Evolutionary conservation across 2,888 invertebrate genomes (phyloP), one percentile per base, ranked within the genome.

Genomic region (Dromius quadrimaculatus): DNA sequence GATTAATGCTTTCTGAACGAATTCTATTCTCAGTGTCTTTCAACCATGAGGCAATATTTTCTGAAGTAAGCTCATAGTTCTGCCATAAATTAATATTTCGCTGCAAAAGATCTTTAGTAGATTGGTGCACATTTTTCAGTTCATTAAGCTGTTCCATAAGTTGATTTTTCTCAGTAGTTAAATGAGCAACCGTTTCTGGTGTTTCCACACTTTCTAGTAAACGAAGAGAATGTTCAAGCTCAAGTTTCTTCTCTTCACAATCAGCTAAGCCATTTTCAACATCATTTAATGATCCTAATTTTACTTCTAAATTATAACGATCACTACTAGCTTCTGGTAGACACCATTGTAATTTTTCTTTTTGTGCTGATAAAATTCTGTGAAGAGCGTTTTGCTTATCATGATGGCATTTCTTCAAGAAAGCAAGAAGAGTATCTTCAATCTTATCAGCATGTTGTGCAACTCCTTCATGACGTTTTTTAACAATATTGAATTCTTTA

Each of bases 301-400:
- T 97, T 0, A 95, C 94, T 84, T 97, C 95, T 22, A 97, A 85
- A 79, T 95, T 95, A 80, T 96, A 97, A 80, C 92, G 92, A 78
- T 97, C 97, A 77, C 94, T 95, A 28, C 91, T 90, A 0, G 91
- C 88, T 78, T 97, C 96, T 0, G 95, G 94, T 77, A 91, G 88
- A 80, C 97, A 97, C 95, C 97, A 97, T 9, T 89, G 86, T 0
- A 95, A 90, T 82, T 97, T 97, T 78, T 97, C 97, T 73, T 91
- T 91, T 74, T 93, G 89, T 1, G 92, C 90, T 61, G 88, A 86
- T 6, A 97, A 87, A 78, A 93, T 90, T 75, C 95, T 88, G 76
- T 93, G 92, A 34, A 95, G 85, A 79, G 92, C 91, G 50, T 89
- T 89, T 69, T 93, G 88, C 78, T 94, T 95, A 74, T 95, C 95